Evolutionary conservation across 2,797 vertebrate species (phyloP).

Genomic region (Sebastes oblongus): DNA sequence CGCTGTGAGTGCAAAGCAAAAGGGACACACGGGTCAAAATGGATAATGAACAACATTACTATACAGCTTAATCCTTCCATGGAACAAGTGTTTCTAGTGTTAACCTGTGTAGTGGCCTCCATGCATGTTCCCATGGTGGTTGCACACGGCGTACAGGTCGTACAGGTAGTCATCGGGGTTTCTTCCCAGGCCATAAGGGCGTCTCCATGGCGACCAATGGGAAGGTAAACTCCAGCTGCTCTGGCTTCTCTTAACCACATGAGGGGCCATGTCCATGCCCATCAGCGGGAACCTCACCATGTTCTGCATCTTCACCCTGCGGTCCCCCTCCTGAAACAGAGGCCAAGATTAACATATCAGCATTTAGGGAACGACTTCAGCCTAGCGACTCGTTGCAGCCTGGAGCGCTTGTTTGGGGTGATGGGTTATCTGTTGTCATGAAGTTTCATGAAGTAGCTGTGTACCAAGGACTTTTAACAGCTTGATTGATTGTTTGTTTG

Average conservation of each 20-base stretch:
- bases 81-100: not conserved
- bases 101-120: slow-evolving; percentile 98
- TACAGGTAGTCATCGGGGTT: slow-evolving; percentile 98
- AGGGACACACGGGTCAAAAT: not conserved
- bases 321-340: slow-evolving; percentile 89
- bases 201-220: slow-evolving; percentile 98
- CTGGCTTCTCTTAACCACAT: slow-evolving; percentile 97
- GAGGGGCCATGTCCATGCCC: slow-evolving; percentile 98
- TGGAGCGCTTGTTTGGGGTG: no score
- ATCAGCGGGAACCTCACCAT: slow-evolving; percentile 94
- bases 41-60: not conserved
- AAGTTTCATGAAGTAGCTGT: not conserved
- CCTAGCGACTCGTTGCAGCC: no score
- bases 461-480: not conserved
- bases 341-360: not conserved
- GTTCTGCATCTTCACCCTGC: slow-evolving; percentile 96
- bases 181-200: slow-evolving; percentile 93
- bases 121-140: slow-evolving; percentile 99
- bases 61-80: not conserved
- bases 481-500: not conserved
- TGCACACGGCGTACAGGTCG: slow-evolving; percentile 98
- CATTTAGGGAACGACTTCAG: not conserved
- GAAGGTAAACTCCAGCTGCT: slow-evolving; percentile 99
- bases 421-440: not conserved
- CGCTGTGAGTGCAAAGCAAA: slow-evolving; percentile 73